Conservation (phyloP, 2,113 vertebrate species). For the Tetrao urogallus region DNA sequence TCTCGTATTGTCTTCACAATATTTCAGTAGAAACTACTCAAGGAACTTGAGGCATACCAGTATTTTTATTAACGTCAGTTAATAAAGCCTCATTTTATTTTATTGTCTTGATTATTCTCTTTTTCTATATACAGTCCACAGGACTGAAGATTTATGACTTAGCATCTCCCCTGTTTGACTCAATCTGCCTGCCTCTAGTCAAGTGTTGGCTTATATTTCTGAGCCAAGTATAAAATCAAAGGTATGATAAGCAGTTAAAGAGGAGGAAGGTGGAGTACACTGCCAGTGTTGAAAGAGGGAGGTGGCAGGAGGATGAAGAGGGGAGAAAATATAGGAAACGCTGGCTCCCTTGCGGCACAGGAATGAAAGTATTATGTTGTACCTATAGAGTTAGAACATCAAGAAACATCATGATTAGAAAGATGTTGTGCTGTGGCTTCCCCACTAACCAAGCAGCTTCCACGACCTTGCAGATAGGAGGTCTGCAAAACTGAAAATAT, state of each 20-base stretch:
- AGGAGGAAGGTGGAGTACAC: neutral
- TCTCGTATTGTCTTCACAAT: neutral
- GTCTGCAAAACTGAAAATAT: neutral
- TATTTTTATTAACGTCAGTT: neutral
- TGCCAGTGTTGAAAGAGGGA: neutral
- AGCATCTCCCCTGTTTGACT: accelerated
- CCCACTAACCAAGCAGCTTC: neutral
- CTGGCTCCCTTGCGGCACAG: neutral
- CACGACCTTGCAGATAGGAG: neutral
- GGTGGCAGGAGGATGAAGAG: neutral
- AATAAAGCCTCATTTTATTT: neutral
- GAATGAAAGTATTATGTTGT: accelerated
- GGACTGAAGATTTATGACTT: neutral
- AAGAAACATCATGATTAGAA: neutral
- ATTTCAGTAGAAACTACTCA: neutral
- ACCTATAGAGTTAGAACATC: neutral
- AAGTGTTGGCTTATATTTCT: neutral
- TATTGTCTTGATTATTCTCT: neutral
- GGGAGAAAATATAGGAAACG: neutral
- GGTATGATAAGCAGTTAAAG: neutral
- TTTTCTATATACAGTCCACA: neutral
- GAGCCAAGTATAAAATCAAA: neutral
- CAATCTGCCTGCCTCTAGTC: neutral
- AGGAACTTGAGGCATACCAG: neutral
- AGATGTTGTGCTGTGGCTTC: neutral